Conservation (phyloP, 2,888 invertebrate genomes). For the Andrena bucephala region DNA sequence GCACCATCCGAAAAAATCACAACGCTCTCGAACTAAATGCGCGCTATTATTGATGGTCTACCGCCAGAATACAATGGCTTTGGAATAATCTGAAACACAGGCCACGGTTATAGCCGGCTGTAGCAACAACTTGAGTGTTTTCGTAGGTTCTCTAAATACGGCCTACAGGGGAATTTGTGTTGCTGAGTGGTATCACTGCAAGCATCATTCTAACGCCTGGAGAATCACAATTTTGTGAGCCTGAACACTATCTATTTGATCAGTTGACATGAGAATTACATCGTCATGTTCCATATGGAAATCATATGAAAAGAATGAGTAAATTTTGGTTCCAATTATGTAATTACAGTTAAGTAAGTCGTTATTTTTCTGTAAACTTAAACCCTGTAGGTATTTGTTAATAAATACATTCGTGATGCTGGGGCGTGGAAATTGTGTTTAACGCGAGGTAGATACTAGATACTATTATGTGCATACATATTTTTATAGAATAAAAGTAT, state of each 20-base stretch:
- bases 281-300: not conserved
- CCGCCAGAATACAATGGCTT: constrained; percentile 47
- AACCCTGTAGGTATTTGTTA: too few species aligned
- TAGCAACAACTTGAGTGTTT: constrained; percentile 79
- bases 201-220: constrained; percentile 45
- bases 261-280: not conserved
- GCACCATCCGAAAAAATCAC: constrained; percentile 49
- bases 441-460: too few species aligned
- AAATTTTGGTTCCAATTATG: not conserved
- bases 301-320: too few species aligned
- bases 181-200: constrained; percentile 63
- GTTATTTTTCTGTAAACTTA: too few species aligned
- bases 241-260: not conserved
- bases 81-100: constrained; percentile 73
- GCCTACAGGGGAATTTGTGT: constrained; percentile 62
- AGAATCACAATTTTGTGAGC: not conserved
- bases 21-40: constrained; percentile 43
- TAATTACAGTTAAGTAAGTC: too few species aligned
- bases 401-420: too few species aligned
- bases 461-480: too few species aligned
- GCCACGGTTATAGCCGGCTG: constrained; percentile 75
- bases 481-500: too few species aligned
- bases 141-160: constrained; percentile 75
- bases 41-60: constrained; percentile 58
- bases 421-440: too few species aligned